Evolutionary conservation across 2,113 vertebrate genomes (phyloP), one percentile per base, ranked within the genome.

Genomic region (Strix aluco): DNA sequence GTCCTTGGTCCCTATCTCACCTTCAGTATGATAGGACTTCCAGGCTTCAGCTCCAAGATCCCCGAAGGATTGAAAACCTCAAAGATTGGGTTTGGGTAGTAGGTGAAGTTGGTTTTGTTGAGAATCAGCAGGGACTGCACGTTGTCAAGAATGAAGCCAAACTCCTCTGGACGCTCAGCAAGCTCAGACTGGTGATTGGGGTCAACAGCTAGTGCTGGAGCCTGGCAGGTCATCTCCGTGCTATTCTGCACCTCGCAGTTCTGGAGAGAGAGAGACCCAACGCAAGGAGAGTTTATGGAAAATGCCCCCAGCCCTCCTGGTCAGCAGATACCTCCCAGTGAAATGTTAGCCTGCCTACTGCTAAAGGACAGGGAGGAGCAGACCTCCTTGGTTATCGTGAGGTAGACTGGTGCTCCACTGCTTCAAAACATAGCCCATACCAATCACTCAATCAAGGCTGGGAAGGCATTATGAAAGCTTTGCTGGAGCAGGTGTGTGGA

Each of bases 21-120:
- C 99, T 99, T 99, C 57, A 99, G 97, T 93, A 99, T 99, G 81
- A 99, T 99, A 34, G 99, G 99, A 9, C 99, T 99, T 59, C 99
- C 99, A 0, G 99, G 99, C 95, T 99, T 99, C 59, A 99, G 98
- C 96, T 99, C 99, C 97, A 99, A 97, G 67, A 99, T 98, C 15
- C 99, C 99, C 0, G 99, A 99, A 59, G 98, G 97, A 49, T 98
- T 98, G 54, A 99, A 99, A 12, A 98, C 98, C 84, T 99, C 99
- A 44, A 99, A 99, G 90, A 99, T 98, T 0, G 99, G 99, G 91
- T 99, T 99, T 52, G 99, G 99, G 34, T 99, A 99, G 95, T 99
- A 99, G 88, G 99, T 98, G 82, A 99, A 99, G 96, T 99, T 99
- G 93, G 98, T 99, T 98, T 97, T 99, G 97, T 99, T 99, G 96